Percentiles rank a stretch among this genome's conserved stretches.
phyloP scores from a whole-genome alignment of 1,140 invertebrate species.

The Bombus haemorrhoidalis region DNA sequence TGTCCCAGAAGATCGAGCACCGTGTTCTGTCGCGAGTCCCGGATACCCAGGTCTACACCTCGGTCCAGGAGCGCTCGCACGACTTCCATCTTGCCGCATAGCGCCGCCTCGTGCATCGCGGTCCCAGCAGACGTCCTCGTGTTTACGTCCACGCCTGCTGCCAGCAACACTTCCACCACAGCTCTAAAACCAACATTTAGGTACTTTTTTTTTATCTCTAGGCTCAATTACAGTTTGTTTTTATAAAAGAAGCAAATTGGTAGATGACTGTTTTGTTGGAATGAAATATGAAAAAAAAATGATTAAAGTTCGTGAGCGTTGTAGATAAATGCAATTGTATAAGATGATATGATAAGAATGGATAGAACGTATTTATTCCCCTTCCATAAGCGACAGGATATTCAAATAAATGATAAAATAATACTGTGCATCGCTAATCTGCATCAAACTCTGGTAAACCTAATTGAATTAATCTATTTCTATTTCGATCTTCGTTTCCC shows the following conservation, averaged over 20 bases:
- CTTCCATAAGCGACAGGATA: too few species aligned
- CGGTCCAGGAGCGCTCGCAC: constrained; percentile 91
- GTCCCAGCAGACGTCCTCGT: constrained; percentile 93
- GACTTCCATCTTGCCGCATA: constrained; percentile 96
- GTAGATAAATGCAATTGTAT: too few species aligned
- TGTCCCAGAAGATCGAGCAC: constrained; percentile 94
- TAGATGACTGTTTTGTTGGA: background rate
- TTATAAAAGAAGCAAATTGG: too few species aligned
- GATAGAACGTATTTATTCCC: too few species aligned
- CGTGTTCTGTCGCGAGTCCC: constrained; percentile 91
- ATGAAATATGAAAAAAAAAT: background rate
- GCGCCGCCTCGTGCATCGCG: constrained; percentile 96
- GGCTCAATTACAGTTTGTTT: too few species aligned
- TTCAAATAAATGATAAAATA: too few species aligned
- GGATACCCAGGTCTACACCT: constrained; percentile 91
- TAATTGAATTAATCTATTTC: too few species aligned
- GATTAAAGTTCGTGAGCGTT: too few species aligned
- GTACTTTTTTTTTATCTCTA: background rate
- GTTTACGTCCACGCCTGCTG: constrained; percentile 95
- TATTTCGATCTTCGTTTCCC: too few species aligned
- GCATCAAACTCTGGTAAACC: too few species aligned
- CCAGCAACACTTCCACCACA: constrained; percentile 92
- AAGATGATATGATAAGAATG: too few species aligned
- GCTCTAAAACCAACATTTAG: constrained; percentile 83
- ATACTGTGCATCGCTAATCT: too few species aligned